These are phyloP conservation scores for Ptilonorhynchus violaceus DNA, from an alignment of 2,113 vertebrate genomes.

Conservation along the genomic window DNA sequence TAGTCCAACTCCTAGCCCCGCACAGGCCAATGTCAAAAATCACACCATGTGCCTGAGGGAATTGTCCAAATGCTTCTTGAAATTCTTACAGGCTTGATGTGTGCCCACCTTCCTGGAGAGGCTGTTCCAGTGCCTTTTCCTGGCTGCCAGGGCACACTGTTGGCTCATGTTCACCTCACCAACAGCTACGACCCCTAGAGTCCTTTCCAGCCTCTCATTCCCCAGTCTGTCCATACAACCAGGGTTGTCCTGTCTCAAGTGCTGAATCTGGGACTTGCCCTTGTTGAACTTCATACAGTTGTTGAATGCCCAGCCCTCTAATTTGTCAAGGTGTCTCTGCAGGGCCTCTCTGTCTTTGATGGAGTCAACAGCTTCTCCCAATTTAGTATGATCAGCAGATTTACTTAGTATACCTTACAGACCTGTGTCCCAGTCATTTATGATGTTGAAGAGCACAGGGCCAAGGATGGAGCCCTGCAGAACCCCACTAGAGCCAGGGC, in stretches of 20 bases:
- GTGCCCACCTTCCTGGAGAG: background rate
- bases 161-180: background rate
- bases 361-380: background rate
- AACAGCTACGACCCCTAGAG: background rate
- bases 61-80: background rate
- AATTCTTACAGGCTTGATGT: background rate
- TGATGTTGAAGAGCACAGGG: background rate
- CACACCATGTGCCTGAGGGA: background rate
- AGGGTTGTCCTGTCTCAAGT: background rate
- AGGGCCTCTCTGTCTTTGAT: background rate
- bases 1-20: background rate
- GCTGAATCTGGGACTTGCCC: background rate
- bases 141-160: background rate
- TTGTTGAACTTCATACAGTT: background rate
- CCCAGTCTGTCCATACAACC: background rate
- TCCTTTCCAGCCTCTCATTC: background rate
- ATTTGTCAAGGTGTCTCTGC: background rate
- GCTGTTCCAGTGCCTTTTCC: background rate
- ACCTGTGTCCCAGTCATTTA: background rate
- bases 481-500: background rate
- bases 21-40: background rate
- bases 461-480: fast-evolving
- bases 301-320: background rate
- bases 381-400: background rate
- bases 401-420: background rate